Evolutionary conservation across 2,113 vertebrate genomes (phyloP).

Genomic region (Nibea coibor): DNA sequence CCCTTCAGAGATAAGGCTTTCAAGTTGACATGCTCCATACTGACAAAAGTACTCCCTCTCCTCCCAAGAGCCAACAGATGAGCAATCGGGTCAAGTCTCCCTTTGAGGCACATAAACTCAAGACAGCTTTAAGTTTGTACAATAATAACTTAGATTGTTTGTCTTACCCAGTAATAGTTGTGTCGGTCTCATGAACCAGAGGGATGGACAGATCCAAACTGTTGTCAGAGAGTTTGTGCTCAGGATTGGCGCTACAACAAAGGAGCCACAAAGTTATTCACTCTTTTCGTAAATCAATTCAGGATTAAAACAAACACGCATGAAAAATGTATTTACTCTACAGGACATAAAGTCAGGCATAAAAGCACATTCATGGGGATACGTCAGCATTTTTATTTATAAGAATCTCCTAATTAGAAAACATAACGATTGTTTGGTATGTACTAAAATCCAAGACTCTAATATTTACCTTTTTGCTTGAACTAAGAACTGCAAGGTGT

Average conservation of each 20-base stretch:
- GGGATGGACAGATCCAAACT: constrained; percentile 87
- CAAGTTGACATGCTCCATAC: constrained; percentile 68
- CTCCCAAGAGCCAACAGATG: constrained; percentile 42
- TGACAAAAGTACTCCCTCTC: constrained; percentile 46
- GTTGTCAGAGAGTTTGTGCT: constrained; percentile 91
- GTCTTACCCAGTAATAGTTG: constrained; percentile 92
- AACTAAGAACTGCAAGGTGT: constrained; percentile 89
- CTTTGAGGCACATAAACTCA: background rate
- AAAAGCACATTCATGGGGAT: background rate
- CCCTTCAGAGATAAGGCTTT: constrained; percentile 70
- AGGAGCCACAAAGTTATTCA: constrained; percentile 38
- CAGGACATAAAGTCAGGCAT: background rate
- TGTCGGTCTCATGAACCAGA: constrained; percentile 94
- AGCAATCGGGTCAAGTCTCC: constrained; percentile 17
- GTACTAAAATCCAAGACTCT: background rate
- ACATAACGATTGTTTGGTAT: background rate
- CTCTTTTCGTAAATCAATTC: background rate
- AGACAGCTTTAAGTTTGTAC: constrained; percentile 11
- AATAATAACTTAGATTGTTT: background rate
- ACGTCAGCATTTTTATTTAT: background rate
- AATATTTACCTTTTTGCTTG: constrained; percentile 90
- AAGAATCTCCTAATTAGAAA: background rate
- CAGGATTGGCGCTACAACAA: constrained; percentile 89
- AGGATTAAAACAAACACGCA: background rate
- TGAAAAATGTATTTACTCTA: background rate